phyloP scores from a whole-genome alignment of 2,113 vertebrate species.

The Sphyrna mokarran region DNA sequence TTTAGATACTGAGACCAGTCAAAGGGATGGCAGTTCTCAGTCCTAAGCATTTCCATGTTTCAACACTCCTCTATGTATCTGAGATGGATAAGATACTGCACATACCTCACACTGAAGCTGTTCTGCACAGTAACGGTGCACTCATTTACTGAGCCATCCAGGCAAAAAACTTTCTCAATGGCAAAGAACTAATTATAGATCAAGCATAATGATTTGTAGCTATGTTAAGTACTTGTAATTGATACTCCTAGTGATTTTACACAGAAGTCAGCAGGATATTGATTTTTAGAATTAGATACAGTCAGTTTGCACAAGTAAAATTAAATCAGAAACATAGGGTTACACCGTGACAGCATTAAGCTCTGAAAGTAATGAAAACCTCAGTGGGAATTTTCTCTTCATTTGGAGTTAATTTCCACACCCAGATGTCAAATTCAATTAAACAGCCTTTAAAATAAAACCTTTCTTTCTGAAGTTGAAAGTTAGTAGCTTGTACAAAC shows the following conservation, averaged over 20 bases:
- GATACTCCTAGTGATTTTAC: conserved; percentile 8
- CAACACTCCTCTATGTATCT: not conserved
- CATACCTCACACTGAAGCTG: not conserved
- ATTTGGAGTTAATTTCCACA: conserved; percentile 34
- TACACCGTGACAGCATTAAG: conserved; percentile 9
- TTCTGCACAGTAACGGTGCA: not conserved
- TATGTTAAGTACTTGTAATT: conserved; percentile 26
- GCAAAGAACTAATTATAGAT: conserved; percentile 7
- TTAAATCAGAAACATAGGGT: conserved; percentile 30
- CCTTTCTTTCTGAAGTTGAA: not conserved
- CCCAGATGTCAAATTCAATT: conserved; percentile 26
- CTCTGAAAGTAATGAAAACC: conserved; percentile 28
- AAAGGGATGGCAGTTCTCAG: not conserved
- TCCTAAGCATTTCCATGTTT: not conserved
- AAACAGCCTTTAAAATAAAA: conserved; percentile 13
- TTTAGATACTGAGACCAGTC: not conserved
- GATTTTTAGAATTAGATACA: conserved; percentile 34
- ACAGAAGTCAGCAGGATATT: conserved; percentile 23
- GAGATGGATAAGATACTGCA: not conserved
- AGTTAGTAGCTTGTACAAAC: not conserved
- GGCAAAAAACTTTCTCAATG: conserved; percentile 21
- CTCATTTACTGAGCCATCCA: not conserved
- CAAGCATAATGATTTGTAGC: conserved; percentile 25
- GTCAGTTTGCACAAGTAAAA: conserved; percentile 19
- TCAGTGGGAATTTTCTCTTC: conserved; percentile 34